Evolutionary conservation across 2,888 invertebrate genomes (phyloP).

Genomic region (Dioctria linearis): DNA sequence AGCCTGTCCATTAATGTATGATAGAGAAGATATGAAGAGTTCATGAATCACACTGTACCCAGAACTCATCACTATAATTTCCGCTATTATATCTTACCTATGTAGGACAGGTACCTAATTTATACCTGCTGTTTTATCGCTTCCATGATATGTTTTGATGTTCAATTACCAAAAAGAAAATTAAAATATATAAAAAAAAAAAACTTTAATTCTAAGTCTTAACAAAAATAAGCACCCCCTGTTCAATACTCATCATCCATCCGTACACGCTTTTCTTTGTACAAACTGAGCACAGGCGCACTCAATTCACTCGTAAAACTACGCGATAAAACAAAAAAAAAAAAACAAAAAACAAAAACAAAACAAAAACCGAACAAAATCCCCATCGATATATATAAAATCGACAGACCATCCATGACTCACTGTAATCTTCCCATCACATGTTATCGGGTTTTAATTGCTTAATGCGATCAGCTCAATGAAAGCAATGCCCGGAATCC

Average conservation of each 20-base stretch:
- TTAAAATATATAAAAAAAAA: not conserved
- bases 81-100: no score
- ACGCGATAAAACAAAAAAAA: conserved; percentile 12
- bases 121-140: not conserved
- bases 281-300: conserved; percentile 13
- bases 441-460: conserved; percentile 57
- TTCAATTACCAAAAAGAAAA: conserved; percentile 17
- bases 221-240: no score
- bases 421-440: conserved; percentile 48
- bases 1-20: no score
- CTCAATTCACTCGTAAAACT: conserved; percentile 26
- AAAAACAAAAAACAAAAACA: not conserved
- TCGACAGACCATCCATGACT: conserved; percentile 50
- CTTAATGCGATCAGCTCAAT: conserved; percentile 57
- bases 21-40: no score
- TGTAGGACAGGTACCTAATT: not conserved
- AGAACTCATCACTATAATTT: no score
- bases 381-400: not conserved
- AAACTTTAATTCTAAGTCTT: no score
- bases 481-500: conserved; percentile 47
- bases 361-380: not conserved
- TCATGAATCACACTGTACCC: no score
- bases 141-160: not conserved
- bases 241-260: not conserved
- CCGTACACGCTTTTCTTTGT: conserved; percentile 29